Base-by-base conservation (phyloP, 2,113 vertebrate genomes). In the Gambusia holbrooki region DNA sequence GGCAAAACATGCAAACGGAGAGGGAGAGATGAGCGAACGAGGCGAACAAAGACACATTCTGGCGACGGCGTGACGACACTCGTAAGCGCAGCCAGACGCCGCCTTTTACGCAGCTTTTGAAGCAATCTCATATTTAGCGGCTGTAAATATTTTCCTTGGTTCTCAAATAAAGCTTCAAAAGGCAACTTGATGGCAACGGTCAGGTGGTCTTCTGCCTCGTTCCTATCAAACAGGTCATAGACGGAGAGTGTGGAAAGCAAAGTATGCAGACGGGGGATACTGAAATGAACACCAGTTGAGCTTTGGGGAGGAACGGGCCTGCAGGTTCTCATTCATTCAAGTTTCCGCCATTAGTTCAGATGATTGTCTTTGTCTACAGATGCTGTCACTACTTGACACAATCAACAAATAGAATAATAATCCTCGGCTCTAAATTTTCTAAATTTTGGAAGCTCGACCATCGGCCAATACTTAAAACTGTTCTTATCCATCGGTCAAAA, bases 61-160 rank as follows among this genome's bases (percentile, higher is more conserved):
- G 64, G 81, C 51, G 73, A 62, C 69, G 74, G 29, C 29, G 13
- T 77, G 62, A 79, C 75, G 64, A n/a, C 8, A 3, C 27, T 69
- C 27, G 30, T n/a, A 70, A 14, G 45, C 2, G 17, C 1, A 25
- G 54, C 22, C 63, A 28, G 35, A 37, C 2, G 10, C 10, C 45
- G 30, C 54, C 68, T 62, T 74, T 66, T 54, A 70, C 1, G 27
- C 27, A 0, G 78, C 69, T 81, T 90, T 76, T 87, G 80, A 86
- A 84, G 74, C 48, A 12, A 77, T 84, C 80, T 64, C 61, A 54
- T 67, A 90, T 90, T 90, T 87, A 82, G 66, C 0, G 8, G 72
- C 73, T 65, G 77, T 67, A 75, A 76, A 27, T 27, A 27, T 27
- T 27, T 27, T 27, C 27, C 25, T 40, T 5, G 76, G n/a, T 78